A percentile compares a stretch with the other conserved stretches of the same genome.
Conservation (phyloP, 2,888 invertebrate genomes). For the Dione vanillae region DNA sequence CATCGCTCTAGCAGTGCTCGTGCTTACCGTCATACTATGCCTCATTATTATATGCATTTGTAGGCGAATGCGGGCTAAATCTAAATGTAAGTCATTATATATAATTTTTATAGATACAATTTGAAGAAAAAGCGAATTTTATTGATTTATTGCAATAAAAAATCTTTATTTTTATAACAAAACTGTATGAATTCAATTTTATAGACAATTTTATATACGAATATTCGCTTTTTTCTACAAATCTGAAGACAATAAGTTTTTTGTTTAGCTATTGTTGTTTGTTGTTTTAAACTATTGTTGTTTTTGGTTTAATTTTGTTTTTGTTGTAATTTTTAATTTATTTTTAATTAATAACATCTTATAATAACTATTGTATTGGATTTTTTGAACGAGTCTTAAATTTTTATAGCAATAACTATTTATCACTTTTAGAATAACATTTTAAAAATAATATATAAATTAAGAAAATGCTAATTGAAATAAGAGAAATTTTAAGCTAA, state of each 20-base stretch:
- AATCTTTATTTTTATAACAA: too few species aligned
- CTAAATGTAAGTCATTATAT: conserved; percentile 89
- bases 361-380: too few species aligned
- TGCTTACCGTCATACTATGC: conserved; percentile 90
- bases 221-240: background rate
- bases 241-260: background rate
- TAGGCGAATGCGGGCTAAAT: conserved; percentile 90
- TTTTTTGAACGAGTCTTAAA: too few species aligned
- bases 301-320: background rate
- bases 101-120: background rate
- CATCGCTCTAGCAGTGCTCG: conserved; percentile 79
- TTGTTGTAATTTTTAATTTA: background rate
- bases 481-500: too few species aligned
- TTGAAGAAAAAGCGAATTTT: background rate
- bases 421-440: too few species aligned
- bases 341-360: too few species aligned
- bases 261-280: background rate
- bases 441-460: too few species aligned
- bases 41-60: conserved; percentile 94
- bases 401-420: too few species aligned
- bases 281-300: background rate
- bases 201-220: background rate
- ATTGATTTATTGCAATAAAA: too few species aligned
- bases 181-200: too few species aligned
- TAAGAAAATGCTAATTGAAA: too few species aligned